Evolutionary conservation across 2,888 invertebrate genomes (phyloP).

Genomic region (Amiota minor): DNA sequence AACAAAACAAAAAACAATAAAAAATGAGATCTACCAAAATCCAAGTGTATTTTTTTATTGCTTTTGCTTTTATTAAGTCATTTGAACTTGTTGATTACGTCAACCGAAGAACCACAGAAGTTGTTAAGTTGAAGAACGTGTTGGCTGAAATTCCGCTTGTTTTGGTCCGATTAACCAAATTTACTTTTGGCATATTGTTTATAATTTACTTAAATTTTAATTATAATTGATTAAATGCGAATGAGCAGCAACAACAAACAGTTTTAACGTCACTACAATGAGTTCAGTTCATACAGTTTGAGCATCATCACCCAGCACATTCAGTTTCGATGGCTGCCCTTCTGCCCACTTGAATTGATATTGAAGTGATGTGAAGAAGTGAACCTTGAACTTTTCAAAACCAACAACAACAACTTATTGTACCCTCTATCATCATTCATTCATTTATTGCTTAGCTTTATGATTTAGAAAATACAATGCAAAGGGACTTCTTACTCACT

Average conservation of each 20-base stretch:
- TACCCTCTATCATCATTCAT: too few relatives aligned
- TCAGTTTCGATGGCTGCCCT: too few relatives aligned
- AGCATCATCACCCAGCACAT: not conserved
- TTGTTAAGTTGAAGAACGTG: not conserved
- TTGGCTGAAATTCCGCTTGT: not conserved
- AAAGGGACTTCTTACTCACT: too few relatives aligned
- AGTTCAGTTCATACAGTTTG: not conserved
- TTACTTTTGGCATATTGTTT: slow-evolving; percentile 18
- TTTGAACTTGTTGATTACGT: slow-evolving; percentile 27
- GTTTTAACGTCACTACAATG: not conserved
- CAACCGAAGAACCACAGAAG: slow-evolving; percentile 8
- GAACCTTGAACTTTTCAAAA: too few relatives aligned
- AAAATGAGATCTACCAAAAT: not conserved
- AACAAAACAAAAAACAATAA: not conserved
- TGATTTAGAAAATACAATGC: too few relatives aligned
- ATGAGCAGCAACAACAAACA: not conserved
- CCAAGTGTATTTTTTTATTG: not conserved
- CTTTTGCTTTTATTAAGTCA: slow-evolving; percentile 17
- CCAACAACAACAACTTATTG: too few relatives aligned
- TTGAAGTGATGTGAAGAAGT: too few relatives aligned
- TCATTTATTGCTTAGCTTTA: too few relatives aligned
- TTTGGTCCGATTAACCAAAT: not conserved
- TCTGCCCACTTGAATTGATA: too few relatives aligned
- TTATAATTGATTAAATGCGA: slow-evolving; percentile 11
- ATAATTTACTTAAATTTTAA: slow-evolving; percentile 6